Evolutionary conservation across 2,888 invertebrate species (phyloP).

Genomic region (Ectemnius continuus): DNA sequence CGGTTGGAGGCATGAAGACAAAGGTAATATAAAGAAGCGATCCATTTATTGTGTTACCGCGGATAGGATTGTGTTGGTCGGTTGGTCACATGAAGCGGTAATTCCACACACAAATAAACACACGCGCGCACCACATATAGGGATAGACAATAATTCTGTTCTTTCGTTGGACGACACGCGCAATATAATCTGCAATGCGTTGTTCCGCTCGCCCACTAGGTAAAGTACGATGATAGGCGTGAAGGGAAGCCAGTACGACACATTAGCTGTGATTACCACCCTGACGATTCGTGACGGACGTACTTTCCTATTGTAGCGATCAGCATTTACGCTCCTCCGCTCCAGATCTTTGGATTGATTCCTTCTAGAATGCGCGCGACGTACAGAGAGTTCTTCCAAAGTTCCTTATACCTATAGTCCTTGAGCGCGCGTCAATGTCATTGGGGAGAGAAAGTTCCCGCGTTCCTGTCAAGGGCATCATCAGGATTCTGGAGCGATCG

Average conservation of each 20-base stretch:
- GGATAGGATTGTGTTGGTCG: slow-evolving; percentile 53
- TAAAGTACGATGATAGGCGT: no score
- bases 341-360: no score
- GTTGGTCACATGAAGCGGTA: slow-evolving; percentile 49
- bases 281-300: background rate
- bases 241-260: no score
- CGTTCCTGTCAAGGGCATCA: no score
- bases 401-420: slow-evolving; percentile 5
- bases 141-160: slow-evolving; percentile 69
- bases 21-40: background rate
- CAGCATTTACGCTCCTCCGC: slow-evolving; percentile 15
- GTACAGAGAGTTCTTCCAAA: slow-evolving; percentile 2
- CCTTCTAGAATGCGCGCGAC: background rate
- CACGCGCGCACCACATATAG: slow-evolving; percentile 43
- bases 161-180: slow-evolving; percentile 49
- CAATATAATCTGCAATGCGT: slow-evolving; percentile 33
- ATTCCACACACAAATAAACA: slow-evolving; percentile 29
- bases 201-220: slow-evolving; percentile 32
- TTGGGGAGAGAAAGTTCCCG: background rate
- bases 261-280: no score
- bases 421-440: background rate
- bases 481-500: no score
- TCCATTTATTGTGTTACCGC: slow-evolving; percentile 24
- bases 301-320: slow-evolving; percentile 34
- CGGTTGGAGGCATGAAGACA: background rate